Evolutionary conservation across 1,140 invertebrate genomes (phyloP).

Genomic region (Aethina tumida): DNA sequence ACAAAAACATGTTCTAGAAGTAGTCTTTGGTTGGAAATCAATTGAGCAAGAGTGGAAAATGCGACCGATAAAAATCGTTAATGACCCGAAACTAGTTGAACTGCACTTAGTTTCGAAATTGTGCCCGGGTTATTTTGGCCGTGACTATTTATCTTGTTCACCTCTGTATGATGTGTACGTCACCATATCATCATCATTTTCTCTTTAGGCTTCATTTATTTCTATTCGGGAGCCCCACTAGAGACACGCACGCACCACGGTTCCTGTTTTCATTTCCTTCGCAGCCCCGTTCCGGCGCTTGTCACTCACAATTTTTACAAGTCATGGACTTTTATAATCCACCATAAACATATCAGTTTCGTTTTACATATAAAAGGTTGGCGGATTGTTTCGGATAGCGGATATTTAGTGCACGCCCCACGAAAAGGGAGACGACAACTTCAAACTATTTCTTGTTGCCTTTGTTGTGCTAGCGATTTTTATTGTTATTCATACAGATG

Average conservation of each 20-base stretch:
- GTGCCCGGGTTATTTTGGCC: no score
- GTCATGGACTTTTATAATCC: conserved; percentile 38
- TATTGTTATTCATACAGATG: no score
- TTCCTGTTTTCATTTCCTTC: conserved; percentile 36
- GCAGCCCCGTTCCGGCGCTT: conserved; percentile 33
- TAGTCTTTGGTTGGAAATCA: no score
- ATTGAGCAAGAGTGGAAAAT: no score
- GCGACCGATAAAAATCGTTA: no score
- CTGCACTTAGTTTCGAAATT: no score
- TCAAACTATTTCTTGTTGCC: conserved; percentile 5
- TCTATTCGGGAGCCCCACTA: conserved; percentile 19
- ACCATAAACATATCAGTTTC: conserved; percentile 34
- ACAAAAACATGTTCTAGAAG: no score
- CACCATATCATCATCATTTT: conserved; percentile 33
- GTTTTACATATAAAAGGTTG: conserved; percentile 34
- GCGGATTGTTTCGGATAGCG: conserved; percentile 28
- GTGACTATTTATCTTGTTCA: conserved; percentile 25
- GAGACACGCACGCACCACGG: conserved; percentile 17
- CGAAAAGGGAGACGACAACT: conserved; percentile 4
- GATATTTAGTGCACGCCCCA: conserved; percentile 18
- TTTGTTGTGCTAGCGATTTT: no score
- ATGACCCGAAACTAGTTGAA: no score
- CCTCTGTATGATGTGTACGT: conserved; percentile 15
- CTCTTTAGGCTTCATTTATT: conserved; percentile 37
- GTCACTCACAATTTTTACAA: conserved; percentile 38